Percentiles rank a stretch among this genome's conserved stretches.
Conservation (phyloP, 2,797 vertebrate species). For the Arremon brunneinucha region DNA sequence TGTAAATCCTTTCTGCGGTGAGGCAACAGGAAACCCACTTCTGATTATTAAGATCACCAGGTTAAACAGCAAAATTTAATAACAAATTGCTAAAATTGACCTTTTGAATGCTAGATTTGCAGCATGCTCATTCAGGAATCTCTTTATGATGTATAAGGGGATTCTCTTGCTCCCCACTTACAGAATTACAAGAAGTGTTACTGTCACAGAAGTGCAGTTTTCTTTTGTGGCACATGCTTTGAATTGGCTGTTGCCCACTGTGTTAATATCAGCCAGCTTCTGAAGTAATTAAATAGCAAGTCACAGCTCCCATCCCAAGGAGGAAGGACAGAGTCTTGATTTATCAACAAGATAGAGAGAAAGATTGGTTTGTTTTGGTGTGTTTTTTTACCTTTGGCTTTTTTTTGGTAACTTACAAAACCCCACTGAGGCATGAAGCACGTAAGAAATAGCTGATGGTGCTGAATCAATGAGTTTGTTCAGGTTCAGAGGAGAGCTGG, state of each 20-base stretch:
- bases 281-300: background rate
- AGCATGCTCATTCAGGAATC: background rate
- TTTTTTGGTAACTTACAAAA: background rate
- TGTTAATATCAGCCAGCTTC: background rate
- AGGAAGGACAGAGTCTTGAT: background rate
- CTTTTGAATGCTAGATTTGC: background rate
- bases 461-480: background rate
- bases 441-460: background rate
- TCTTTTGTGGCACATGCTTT: background rate
- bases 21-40: background rate
- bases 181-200: background rate
- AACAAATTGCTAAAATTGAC: background rate
- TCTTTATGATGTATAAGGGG: background rate
- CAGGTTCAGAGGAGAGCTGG: background rate
- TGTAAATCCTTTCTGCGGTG: background rate
- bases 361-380: background rate
- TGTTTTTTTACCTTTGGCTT: background rate
- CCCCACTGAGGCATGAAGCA: accelerated
- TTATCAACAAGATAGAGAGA: background rate
- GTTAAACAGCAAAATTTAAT: background rate
- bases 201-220: background rate
- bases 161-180: background rate
- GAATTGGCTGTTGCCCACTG: background rate
- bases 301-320: background rate
- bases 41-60: background rate